Evolutionary conservation across 2,113 vertebrate genomes (phyloP).

Genomic region (Lepus europaeus): DNA sequence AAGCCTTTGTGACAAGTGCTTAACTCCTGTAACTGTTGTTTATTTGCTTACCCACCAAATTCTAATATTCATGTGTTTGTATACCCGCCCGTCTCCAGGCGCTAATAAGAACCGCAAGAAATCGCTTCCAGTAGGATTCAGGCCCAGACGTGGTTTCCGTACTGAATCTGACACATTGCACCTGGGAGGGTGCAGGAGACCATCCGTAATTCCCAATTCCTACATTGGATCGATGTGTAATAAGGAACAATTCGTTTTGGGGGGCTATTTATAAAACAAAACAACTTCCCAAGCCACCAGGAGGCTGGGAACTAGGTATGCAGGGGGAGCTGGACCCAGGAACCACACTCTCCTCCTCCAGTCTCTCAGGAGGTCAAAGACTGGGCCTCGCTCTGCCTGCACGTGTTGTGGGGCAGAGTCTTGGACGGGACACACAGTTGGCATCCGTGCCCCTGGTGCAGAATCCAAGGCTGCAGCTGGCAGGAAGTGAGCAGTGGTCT

Average conservation of each 20-base stretch:
- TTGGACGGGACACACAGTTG: not conserved
- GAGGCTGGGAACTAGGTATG: not conserved
- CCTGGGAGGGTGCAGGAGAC: conserved; percentile 42
- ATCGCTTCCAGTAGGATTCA: conserved; percentile 61
- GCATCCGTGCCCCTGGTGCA: not conserved
- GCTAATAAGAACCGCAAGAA: conserved; percentile 45
- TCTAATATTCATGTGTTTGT: conserved; percentile 62
- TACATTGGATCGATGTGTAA: not conserved
- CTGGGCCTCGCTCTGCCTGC: not conserved
- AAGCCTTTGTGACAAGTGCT: not conserved
- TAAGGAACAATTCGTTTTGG: not conserved
- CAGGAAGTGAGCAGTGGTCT: not conserved
- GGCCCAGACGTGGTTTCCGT: conserved; percentile 55
- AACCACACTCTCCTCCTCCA: not conserved
- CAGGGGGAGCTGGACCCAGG: not conserved
- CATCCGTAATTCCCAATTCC: conserved; percentile 61
- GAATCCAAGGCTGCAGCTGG: not conserved
- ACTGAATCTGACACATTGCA: conserved; percentile 66
- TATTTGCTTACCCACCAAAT: conserved; percentile 52
- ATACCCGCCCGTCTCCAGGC: not conserved
- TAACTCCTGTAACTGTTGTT: conserved; percentile 50
- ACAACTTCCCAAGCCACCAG: not conserved
- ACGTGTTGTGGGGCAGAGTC: not conserved
- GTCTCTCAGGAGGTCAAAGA: not conserved
- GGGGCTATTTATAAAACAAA: not conserved